Evolutionary conservation across 2,888 invertebrate genomes (phyloP).

Genomic region (Lasioglossum calceatum): DNA sequence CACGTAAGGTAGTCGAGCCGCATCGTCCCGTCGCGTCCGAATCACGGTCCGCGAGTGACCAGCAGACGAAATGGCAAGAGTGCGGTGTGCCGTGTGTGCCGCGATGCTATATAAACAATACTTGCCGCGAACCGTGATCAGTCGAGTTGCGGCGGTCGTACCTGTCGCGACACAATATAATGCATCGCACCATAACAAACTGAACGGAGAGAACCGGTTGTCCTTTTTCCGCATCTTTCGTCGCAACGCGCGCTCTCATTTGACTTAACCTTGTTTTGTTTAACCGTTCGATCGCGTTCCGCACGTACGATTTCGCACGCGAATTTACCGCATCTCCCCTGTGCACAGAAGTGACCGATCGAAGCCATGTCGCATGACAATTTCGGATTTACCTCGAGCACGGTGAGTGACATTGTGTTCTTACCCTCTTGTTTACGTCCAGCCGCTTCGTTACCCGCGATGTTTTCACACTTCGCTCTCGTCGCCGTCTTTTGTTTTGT

Average conservation of each 20-base stretch:
- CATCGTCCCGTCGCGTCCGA: constrained; percentile 28
- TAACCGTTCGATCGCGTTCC: background rate
- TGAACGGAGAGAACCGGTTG: constrained; percentile 50
- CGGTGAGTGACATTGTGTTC: constrained; percentile 74
- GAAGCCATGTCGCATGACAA: constrained; percentile 79
- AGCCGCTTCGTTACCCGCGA: background rate
- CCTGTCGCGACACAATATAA: constrained; percentile 77
- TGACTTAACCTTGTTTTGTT: constrained; percentile 20
- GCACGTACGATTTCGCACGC: background rate
- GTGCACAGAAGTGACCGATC: constrained; percentile 27
- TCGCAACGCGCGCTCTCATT: constrained; percentile 8
- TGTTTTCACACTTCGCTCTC: background rate
- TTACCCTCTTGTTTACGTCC: background rate
- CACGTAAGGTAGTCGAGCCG: constrained; percentile 34
- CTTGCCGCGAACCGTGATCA: constrained; percentile 80
- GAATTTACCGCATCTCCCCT: background rate
- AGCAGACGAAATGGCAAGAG: constrained; percentile 63
- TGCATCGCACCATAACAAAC: constrained; percentile 44
- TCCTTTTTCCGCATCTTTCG: constrained; percentile 26
- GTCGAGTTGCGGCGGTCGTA: constrained; percentile 81
- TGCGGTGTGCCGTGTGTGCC: constrained; percentile 48
- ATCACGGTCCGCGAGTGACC: constrained; percentile 48
- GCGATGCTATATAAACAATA: constrained; percentile 82
- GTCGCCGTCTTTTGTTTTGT: background rate
- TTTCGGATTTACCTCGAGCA: constrained; percentile 81